Evolutionary conservation across 2,113 vertebrate species (phyloP), one percentile per base, ranked within the genome.

Genomic region (Microtus oregoni): DNA sequence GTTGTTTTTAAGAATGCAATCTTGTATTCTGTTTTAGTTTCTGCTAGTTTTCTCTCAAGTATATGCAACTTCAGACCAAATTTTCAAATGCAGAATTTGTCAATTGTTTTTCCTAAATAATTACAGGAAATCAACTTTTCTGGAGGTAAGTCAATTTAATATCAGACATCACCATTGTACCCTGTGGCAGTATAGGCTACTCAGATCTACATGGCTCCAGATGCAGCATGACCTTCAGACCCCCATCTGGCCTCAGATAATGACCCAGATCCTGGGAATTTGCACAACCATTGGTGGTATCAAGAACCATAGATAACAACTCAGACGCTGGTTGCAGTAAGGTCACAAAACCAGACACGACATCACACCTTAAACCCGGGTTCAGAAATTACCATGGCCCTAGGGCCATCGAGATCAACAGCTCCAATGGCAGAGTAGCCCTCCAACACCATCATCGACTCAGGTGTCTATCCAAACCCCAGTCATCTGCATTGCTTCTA

Each of bases 121-220:
- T 89, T 95, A 44, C 52, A 12, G 50, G 28, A 73, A 92, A 75
- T 79, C 12, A 91, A 44, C 13, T 83, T 90, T 92, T 87, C 7
- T 35, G 32, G 7, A 44, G n/a, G 38, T 19, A 38, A 1, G 19
- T 89, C n/a, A 86, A 44, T 50, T 91, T 15, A 79, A 41, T 61
- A 58, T 89, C 63, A n/a, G 32, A n/a, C 3, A 20, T 72, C 68
- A n/a, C 35, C 15, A 19, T n/a, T 35, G 35, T 3, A 19, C 68
- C 68, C 19, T 35, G 14, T 72, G 15, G 12, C 68, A 72, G 17
- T 35, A 72, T 13, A 72, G 12, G 35, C 35, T 17, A 72, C 68
- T 17, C 35, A 20, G 15, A 72, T 72, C 35, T 35, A 17, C n/a
- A 20, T n/a, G 15, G 35, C 3, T 32, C 68, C 28, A 15, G 67